Percentiles rank a stretch among this genome's conserved stretches.
Evolutionary conservation across 2,888 invertebrate genomes (phyloP).

Genomic region (Melangyna quadrimaculata): DNA sequence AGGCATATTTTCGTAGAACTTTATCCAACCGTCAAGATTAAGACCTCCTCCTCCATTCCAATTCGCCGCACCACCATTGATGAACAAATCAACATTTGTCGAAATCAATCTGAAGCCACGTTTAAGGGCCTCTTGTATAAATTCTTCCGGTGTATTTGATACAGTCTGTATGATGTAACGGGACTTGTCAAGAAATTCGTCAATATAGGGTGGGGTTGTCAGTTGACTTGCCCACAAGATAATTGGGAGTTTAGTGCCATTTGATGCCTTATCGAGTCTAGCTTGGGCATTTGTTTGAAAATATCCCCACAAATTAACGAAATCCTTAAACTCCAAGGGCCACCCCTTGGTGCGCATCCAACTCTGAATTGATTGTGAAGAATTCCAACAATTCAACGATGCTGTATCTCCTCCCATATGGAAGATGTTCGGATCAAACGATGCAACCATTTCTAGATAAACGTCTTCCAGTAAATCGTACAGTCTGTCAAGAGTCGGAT

Average conservation of each 20-base stretch:
- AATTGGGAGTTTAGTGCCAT: conserved; percentile 83
- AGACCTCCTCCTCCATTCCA: conserved; percentile 87
- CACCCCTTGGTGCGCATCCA: conserved; percentile 85
- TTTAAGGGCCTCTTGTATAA: conserved; percentile 84
- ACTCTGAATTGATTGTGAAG: conserved; percentile 84
- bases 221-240: conserved; percentile 90
- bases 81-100: conserved; percentile 90
- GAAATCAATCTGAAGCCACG: conserved; percentile 88
- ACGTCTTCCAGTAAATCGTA: conserved; percentile 86
- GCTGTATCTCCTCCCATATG: conserved; percentile 92
- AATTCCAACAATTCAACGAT: conserved; percentile 86
- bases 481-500: conserved; percentile 85
- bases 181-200: conserved; percentile 84
- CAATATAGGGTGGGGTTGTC: conserved; percentile 84
- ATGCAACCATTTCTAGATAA: conserved; percentile 86
- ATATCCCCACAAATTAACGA: conserved; percentile 85
- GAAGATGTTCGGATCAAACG: conserved; percentile 84
- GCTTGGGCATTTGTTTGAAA: conserved; percentile 83
- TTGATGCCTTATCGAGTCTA: conserved; percentile 69
- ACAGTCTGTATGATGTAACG: conserved; percentile 90
- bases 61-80: conserved; percentile 90
- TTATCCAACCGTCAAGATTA: conserved; percentile 93
- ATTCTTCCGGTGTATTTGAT: conserved; percentile 86
- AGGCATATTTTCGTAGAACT: conserved; percentile 88
- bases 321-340: conserved; percentile 82